Base-by-base conservation (phyloP, 2,888 invertebrate species). In the Erebia epiphron region DNA sequence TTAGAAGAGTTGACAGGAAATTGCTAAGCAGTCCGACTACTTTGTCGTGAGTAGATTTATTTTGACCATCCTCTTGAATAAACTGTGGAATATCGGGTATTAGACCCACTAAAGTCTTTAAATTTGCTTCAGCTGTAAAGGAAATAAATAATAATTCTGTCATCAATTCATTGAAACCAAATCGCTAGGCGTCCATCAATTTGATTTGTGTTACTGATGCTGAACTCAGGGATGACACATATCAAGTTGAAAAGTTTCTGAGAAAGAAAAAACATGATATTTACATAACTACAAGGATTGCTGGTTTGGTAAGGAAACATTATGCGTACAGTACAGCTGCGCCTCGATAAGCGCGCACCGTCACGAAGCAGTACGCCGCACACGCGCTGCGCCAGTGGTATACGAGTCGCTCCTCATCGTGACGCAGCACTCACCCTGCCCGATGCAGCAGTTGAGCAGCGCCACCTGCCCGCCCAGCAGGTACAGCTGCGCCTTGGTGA, bases 321-420 rank as follows among this genome's bases (percentile, higher is more conserved):
- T 35, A 35, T 35, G 35, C 7, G 35, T 35, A 35, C 35, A 35
- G 35, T 35, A 35, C 35, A 99, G 94, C 79, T 97, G 96, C 79
- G 98, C 95, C 82, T 97, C 95, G 35, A 95, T 94, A 72, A 96
- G 95, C n/a, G 96, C 94, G 72, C 97, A 98, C 97, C 10, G 99
- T 99, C 74, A 99, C 98, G 89, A 97, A 99, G 87, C 97, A 97
- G 91, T 98, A 99, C 0, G 99, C 99, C 60, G 98, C 96, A 92
- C 99, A 99, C 2, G 99, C 99, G 82, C 98, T 35, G 7, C 35
- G 35, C 35, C 35, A 7, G 35, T 35, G 35, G 35, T 35, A 7
- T 35, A 35, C 2, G 35, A 35, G 35, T 35, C 35, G 50, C 50
- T 14, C 43, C 43, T 7, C 14, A n/a, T 16, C 9, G 16, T n/a